Evolutionary conservation across 2,797 vertebrate genomes (phyloP).

Genomic region (Toxotes lorentzi): DNA sequence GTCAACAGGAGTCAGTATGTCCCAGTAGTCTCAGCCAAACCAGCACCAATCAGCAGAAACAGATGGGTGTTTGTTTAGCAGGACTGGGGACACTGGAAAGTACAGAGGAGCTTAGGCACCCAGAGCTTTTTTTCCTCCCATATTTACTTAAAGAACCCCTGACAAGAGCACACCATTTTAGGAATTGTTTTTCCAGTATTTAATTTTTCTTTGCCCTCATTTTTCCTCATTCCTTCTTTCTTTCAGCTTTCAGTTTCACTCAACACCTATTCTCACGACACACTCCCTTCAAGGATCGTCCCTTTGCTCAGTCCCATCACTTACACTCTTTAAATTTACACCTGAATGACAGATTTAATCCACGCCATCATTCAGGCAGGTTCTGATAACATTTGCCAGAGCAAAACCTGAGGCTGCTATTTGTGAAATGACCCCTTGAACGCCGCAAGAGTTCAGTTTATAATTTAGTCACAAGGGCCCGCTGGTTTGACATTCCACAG

Average conservation of each 20-base stretch:
- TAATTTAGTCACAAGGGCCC: slow-evolving; percentile 72
- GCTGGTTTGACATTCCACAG: slow-evolving; percentile 69
- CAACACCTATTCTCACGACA: slow-evolving; percentile 3
- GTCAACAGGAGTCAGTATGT: slow-evolving; percentile 67
- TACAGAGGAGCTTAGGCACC: slow-evolving; percentile 53
- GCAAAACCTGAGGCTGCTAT: slow-evolving; percentile 42
- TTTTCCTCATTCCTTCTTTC: slow-evolving; percentile 17
- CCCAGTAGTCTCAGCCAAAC: slow-evolving; percentile 66
- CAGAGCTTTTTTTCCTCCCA: slow-evolving; percentile 18
- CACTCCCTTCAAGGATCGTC: not conserved
- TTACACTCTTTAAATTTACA: slow-evolving; percentile 36
- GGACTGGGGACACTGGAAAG: slow-evolving; percentile 67
- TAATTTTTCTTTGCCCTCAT: slow-evolving; percentile 15
- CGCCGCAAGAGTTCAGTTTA: slow-evolving; percentile 48
- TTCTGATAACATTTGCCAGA: slow-evolving; percentile 56
- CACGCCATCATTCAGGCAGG: slow-evolving; percentile 15
- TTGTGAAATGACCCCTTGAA: slow-evolving; percentile 56
- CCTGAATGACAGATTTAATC: slow-evolving; percentile 52
- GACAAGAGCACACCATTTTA: slow-evolving; percentile 46
- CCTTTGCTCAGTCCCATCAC: slow-evolving; percentile 25
- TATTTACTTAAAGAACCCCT: slow-evolving; percentile 57
- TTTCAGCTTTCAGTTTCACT: slow-evolving; percentile 23
- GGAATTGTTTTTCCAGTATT: slow-evolving; percentile 43
- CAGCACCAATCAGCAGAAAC: slow-evolving; percentile 78
- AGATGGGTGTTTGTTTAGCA: slow-evolving; percentile 78